These are phyloP conservation scores for Tragelaphus buxtoni DNA, from an alignment of 2,113 vertebrate species.

Conservation along the genomic window DNA sequence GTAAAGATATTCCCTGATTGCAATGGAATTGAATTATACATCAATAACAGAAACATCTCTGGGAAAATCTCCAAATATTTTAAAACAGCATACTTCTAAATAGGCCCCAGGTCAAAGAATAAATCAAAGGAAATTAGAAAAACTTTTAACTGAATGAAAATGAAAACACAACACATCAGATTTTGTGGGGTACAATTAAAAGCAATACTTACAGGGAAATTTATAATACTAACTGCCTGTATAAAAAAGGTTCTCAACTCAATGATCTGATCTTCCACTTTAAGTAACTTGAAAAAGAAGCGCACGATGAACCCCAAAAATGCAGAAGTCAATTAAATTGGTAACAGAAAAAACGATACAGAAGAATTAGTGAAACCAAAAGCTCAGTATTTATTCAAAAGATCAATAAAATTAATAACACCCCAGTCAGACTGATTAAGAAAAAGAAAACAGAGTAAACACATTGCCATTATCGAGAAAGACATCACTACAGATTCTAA, in stretches of 20 bases:
- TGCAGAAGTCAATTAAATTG: background rate
- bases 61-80: background rate
- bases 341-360: background rate
- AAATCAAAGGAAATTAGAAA: conserved; percentile 1
- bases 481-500: background rate
- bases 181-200: background rate
- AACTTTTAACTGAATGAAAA: background rate
- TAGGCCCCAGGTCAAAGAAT: background rate
- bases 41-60: background rate
- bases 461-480: background rate
- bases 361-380: conserved; percentile 14
- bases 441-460: background rate
- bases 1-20: background rate
- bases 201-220: background rate
- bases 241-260: background rate
- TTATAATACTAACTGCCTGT: background rate
- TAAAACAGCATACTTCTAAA: background rate
- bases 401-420: background rate
- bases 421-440: background rate
- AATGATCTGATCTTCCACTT: background rate
- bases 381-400: background rate
- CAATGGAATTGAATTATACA: background rate
- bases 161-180: conserved; percentile 9
- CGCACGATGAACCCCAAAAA: background rate
- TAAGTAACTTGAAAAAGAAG: background rate